A percentile compares a stretch with the other conserved stretches of the same genome.
These are phyloP conservation scores for Eilema griseolum DNA, from an alignment of 2,888 invertebrate species.

Conservation along the genomic window DNA sequence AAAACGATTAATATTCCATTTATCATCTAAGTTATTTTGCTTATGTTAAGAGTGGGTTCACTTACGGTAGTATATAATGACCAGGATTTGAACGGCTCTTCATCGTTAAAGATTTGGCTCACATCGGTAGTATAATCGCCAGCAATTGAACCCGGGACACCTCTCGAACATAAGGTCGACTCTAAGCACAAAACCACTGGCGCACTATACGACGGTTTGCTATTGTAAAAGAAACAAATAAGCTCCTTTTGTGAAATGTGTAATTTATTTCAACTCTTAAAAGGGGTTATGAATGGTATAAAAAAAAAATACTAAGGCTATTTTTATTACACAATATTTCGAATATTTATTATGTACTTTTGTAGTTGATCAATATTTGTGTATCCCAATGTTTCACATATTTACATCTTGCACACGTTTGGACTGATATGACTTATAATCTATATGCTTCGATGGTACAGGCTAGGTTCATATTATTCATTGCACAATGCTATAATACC, in stretches of 20 bases:
- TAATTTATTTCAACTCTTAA: constrained; percentile 79
- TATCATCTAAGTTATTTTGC: too few relatives aligned
- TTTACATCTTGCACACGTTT: constrained; percentile 54
- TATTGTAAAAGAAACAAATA: constrained; percentile 33
- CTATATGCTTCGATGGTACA: constrained; percentile 24
- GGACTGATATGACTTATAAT: constrained; percentile 44
- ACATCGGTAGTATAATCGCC: too few relatives aligned
- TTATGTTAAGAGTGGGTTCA: too few relatives aligned
- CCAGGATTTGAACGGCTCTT: too few relatives aligned
- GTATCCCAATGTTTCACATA: constrained; percentile 45
- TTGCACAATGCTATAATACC: constrained; percentile 30
- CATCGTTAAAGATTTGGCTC: too few relatives aligned
- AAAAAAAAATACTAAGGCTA: constrained; percentile 75
- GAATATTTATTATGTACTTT: constrained; percentile 72
- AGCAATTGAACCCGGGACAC: too few relatives aligned
- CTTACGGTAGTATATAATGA: too few relatives aligned
- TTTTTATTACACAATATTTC: constrained; percentile 67
- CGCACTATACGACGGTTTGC: background rate
- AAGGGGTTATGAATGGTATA: constrained; percentile 75
- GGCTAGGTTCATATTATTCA: constrained; percentile 21
- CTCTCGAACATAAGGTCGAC: too few relatives aligned
- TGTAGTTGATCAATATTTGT: constrained; percentile 57
- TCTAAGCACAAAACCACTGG: background rate
- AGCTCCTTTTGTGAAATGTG: constrained; percentile 67
- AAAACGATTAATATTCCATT: too few relatives aligned